These are phyloP conservation scores for Daubentonia madagascariensis DNA, from an alignment of 2,113 vertebrate genomes.

Conservation along the genomic window DNA sequence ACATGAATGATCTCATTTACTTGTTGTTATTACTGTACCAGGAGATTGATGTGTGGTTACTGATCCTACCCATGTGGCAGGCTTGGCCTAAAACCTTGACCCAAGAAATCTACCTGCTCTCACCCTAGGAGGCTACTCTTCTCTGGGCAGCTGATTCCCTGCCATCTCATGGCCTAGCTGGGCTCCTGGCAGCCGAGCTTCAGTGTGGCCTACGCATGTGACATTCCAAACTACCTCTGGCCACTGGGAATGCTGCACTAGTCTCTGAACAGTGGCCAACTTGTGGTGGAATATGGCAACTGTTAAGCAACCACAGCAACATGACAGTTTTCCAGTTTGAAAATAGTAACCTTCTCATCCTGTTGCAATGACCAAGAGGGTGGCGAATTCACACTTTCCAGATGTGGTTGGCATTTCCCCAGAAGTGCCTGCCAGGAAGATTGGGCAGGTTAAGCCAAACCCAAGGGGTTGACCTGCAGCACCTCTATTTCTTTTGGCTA, in stretches of 20 bases:
- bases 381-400: background rate
- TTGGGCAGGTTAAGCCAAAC: background rate
- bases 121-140: background rate
- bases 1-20: background rate
- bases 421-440: background rate
- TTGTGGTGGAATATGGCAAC: background rate
- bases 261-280: background rate
- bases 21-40: background rate
- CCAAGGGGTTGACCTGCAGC: background rate
- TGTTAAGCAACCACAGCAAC: background rate
- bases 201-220: background rate
- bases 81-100: background rate
- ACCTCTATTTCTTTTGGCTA: constrained; percentile 11
- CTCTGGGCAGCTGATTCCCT: background rate
- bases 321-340: background rate
- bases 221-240: background rate
- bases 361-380: background rate
- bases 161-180: background rate
- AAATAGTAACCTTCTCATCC: constrained; percentile 35
- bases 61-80: background rate
- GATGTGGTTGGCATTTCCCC: background rate
- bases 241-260: background rate
- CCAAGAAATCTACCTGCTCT: background rate
- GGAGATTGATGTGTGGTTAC: background rate
- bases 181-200: background rate